Evolutionary conservation across 2,888 invertebrate species (phyloP).

Genomic region (Archips crataeganus): DNA sequence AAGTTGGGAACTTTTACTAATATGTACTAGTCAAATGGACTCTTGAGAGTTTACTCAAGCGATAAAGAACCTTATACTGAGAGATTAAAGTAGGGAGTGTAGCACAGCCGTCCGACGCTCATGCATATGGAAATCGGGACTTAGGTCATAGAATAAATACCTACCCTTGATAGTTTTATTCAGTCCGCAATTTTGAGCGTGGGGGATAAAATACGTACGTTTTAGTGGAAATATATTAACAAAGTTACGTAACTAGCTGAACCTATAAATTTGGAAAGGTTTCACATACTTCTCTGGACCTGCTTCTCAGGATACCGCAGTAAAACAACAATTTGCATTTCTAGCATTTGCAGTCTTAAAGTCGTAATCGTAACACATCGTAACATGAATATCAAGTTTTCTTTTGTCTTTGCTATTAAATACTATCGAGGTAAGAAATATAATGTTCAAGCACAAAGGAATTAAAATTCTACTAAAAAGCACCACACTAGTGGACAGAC

Average conservation of each 20-base stretch:
- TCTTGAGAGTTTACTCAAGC: conserved; percentile 67
- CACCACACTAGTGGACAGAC: too few relatives aligned
- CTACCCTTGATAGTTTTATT: conserved; percentile 57
- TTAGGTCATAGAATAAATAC: conserved; percentile 76
- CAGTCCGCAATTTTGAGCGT: conserved; percentile 42
- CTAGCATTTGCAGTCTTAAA: neutral
- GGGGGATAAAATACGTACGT: conserved; percentile 26
- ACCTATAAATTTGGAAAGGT: conserved; percentile 7
- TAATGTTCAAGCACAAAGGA: too few relatives aligned
- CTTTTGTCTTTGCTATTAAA: too few relatives aligned
- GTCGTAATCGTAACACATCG: neutral
- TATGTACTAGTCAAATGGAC: conserved; percentile 84
- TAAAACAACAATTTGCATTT: neutral
- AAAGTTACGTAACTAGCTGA: conserved; percentile 20
- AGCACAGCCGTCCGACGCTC: conserved; percentile 69
- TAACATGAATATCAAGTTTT: too few relatives aligned
- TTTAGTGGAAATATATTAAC: conserved; percentile 33
- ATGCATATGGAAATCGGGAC: conserved; percentile 83
- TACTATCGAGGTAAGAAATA: too few relatives aligned
- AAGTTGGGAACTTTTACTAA: conserved; percentile 82
- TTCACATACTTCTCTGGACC: neutral
- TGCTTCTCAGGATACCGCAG: neutral
- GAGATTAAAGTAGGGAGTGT: conserved; percentile 63
- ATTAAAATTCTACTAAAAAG: too few relatives aligned
- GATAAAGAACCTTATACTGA: conserved; percentile 66